phyloP scores from a whole-genome alignment of 2,113 vertebrate species.

The Corythoichthys haematopterus region DNA sequence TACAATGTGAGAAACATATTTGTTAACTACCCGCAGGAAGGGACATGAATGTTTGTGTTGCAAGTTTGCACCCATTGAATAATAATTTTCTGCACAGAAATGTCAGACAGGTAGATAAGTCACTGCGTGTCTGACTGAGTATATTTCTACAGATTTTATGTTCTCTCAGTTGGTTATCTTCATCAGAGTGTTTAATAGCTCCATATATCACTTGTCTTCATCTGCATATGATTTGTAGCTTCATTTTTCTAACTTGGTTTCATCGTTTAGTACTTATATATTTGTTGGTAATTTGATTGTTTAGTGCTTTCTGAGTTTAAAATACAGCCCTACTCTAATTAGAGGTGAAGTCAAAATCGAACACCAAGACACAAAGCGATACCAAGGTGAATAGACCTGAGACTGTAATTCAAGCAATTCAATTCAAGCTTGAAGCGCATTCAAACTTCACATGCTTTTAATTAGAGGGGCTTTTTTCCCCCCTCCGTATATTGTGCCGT shows the following conservation, averaged over 20 bases:
- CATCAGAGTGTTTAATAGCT: neutral
- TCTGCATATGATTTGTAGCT: neutral
- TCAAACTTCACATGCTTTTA: neutral
- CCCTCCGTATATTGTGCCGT: neutral
- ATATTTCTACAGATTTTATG: constrained; percentile 6
- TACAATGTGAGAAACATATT: constrained; percentile 30
- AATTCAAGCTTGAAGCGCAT: neutral
- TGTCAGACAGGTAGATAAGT: constrained; percentile 14
- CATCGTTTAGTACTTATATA: neutral
- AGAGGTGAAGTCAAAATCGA: neutral
- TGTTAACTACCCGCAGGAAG: constrained; percentile 17
- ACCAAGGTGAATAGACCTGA: neutral
- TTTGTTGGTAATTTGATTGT: neutral
- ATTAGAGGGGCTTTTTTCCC: neutral
- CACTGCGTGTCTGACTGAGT: constrained; percentile 6
- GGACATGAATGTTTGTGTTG: constrained; percentile 34
- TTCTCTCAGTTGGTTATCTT: neutral
- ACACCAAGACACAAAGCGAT: neutral
- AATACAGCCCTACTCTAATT: neutral
- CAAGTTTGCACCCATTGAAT: constrained; percentile 25
- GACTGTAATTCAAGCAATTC: neutral
- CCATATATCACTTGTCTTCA: neutral
- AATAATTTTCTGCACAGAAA: constrained; percentile 21
- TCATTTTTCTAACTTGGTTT: neutral
- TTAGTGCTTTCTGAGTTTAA: neutral